Evolutionary conservation across 1,140 invertebrate species (phyloP), one percentile per base, ranked within the genome.

Genomic region (Bombus sylvicola): DNA sequence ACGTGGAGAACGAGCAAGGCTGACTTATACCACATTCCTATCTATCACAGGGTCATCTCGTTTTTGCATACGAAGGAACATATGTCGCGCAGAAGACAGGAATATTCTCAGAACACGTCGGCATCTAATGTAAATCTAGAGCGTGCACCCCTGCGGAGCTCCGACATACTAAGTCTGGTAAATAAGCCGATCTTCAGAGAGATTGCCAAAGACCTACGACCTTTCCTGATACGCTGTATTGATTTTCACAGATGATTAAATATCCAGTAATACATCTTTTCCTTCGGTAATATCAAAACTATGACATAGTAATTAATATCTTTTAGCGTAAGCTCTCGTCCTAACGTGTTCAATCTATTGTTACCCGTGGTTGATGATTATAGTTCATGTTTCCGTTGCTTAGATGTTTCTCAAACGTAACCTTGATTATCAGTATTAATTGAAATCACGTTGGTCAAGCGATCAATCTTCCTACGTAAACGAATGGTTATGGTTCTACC

Each of bases 101-200:
- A 81, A 86, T 91, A 89, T 92, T 93, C 92, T 83, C 34, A 68
- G 92, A 93, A 91, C 82, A 89, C 92, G 91, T 92, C 85, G 88
- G 64, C 84, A 93, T 93, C 89, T 89, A 92, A 93, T 92, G 90
- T 88, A 89, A 89, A 93, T 93, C 92, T 92, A 75, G 88, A 91
- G 86, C 88, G 85, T 57, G 89, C 79, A 86, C 81, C 75, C 90
- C 87, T 66, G 88, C 77, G 64, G 91, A 37, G 91, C 59, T 71
- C 71, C 62, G 39, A 80, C 73, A 43, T 82, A 71, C 77, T 89
- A 91, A 85, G 81, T 64, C 71, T 81, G 75, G 79, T 77, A 88
- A 91, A 91, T 92, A 86, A 90, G 64, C 83, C 76, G 87, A 87
- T 89, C 81, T 64, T 85, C 68, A 71, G 43, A 69, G 37, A 89